Percentiles rank a stretch among this genome's conserved stretches.
Conservation (phyloP, 2,888 invertebrate genomes). For the Ectobius pallidus region DNA sequence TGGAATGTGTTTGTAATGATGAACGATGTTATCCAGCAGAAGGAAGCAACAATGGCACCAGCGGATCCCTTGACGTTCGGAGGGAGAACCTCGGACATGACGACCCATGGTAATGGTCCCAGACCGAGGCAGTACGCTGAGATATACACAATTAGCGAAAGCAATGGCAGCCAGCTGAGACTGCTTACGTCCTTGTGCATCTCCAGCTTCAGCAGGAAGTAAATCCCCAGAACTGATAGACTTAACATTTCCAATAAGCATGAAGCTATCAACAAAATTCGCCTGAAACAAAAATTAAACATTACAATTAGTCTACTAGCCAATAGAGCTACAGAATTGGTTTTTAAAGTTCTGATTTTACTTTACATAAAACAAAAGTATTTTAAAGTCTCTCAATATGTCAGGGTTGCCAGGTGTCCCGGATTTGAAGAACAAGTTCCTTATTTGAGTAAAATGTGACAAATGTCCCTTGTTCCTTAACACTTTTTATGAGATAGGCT, state of each 20-base stretch:
- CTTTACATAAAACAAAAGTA: too few species aligned
- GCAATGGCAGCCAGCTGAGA: conserved; percentile 73
- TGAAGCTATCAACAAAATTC: conserved; percentile 73
- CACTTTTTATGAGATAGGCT: too few species aligned
- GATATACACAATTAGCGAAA: conserved; percentile 75
- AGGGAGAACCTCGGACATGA: conserved; percentile 83
- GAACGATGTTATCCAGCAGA: conserved; percentile 79
- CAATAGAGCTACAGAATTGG: too few species aligned
- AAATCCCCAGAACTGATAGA: conserved; percentile 65
- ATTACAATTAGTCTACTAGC: too few species aligned
- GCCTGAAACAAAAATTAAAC: conserved; percentile 43
- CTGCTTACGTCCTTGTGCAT: conserved; percentile 54
- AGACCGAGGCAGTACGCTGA: conserved; percentile 75
- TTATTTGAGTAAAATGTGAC: too few species aligned
- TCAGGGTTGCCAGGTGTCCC: too few species aligned
- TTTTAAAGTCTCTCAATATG: too few species aligned
- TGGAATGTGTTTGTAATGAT: conserved; percentile 75
- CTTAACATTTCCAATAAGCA: conserved; percentile 66
- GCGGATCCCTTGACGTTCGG: conserved; percentile 76
- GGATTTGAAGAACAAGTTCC: too few species aligned
- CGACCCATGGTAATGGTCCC: conserved; percentile 82
- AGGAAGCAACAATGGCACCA: conserved; percentile 75
- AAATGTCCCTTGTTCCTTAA: too few species aligned
- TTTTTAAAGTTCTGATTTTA: too few species aligned
- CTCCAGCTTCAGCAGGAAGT: conserved; percentile 65